Percentiles rank a stretch among this genome's conserved stretches.
Conservation (phyloP, 1,140 invertebrate genomes). For the Sipha flava region DNA sequence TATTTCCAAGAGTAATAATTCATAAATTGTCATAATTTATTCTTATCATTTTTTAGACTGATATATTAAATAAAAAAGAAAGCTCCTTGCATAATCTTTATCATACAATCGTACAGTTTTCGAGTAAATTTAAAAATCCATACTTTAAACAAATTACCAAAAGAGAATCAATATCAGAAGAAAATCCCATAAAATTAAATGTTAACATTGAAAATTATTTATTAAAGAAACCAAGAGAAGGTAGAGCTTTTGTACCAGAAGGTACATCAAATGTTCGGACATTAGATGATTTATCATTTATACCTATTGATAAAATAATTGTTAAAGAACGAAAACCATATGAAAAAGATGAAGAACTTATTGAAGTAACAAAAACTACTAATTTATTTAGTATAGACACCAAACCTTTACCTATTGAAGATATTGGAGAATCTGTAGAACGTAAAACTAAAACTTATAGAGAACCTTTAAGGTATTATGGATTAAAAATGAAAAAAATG, state of each 20-base stretch:
- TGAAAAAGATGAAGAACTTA: neutral
- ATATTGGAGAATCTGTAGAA: neutral
- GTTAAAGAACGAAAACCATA: neutral
- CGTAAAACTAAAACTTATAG: neutral
- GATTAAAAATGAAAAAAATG: constrained; percentile 20
- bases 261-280: neutral
- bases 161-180: neutral
- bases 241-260: neutral
- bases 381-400: constrained; percentile 13
- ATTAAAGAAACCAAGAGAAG: constrained; percentile 7
- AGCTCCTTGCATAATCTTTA: neutral
- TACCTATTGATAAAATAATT: neutral
- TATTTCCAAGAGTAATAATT: neutral
- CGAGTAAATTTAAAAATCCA: neutral
- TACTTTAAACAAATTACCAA: neutral
- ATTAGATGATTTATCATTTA: neutral
- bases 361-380: neutral
- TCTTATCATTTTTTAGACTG: neutral
- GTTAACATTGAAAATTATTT: neutral
- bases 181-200: neutral
- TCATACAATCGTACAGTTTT: neutral
- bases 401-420: neutral
- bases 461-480: constrained; percentile 12
- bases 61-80: neutral
- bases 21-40: neutral